These are phyloP conservation scores for Fragum whitleyi DNA, from an alignment of 2,888 invertebrate genomes.

Conservation along the genomic window DNA sequence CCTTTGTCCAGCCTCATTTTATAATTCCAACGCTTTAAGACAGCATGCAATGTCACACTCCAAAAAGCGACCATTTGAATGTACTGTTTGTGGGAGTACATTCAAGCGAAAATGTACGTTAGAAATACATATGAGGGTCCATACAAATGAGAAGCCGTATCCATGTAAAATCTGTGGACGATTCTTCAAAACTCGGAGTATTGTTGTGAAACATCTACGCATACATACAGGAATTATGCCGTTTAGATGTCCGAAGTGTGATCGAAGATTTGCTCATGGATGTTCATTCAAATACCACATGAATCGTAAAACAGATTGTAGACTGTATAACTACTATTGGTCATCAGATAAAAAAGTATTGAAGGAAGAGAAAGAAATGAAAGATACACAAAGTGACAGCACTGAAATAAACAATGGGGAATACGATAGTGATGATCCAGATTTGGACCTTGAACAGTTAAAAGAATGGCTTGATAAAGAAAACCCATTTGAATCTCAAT, in stretches of 20 bases:
- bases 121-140: slow-evolving; percentile 88
- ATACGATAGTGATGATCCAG: background rate
- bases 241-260: slow-evolving; percentile 44
- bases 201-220: slow-evolving; percentile 42
- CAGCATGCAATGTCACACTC: slow-evolving; percentile 78
- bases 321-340: background rate
- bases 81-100: slow-evolving; percentile 84
- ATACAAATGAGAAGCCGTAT: slow-evolving; percentile 85
- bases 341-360: background rate
- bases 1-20: slow-evolving; percentile 25
- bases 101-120: slow-evolving; percentile 85
- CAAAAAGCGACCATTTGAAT: slow-evolving; percentile 85
- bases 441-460: slow-evolving; percentile 7
- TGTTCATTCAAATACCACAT: slow-evolving; percentile 47
- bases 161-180: slow-evolving; percentile 82
- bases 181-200: slow-evolving; percentile 38
- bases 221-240: slow-evolving; percentile 54
- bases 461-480: slow-evolving; percentile 14
- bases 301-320: slow-evolving; percentile 44
- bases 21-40: slow-evolving; percentile 21
- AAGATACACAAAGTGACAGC: slow-evolving; percentile 8
- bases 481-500: background rate
- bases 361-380: background rate
- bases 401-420: background rate
- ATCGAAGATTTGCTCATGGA: slow-evolving; percentile 30